Evolutionary conservation across 2,888 invertebrate species (phyloP).

Genomic region (Apamea monoglypha): DNA sequence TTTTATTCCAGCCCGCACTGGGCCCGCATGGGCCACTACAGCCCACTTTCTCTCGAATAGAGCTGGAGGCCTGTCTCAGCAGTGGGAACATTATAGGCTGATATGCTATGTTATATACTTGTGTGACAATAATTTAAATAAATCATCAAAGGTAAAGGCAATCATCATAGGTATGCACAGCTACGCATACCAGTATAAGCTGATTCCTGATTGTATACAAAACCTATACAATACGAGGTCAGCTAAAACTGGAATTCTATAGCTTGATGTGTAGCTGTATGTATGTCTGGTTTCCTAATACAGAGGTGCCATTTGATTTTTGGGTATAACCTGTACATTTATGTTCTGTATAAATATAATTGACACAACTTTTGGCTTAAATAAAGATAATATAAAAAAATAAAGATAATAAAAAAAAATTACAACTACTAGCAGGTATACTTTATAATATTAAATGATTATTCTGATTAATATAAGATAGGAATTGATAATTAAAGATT

Average conservation of each 20-base stretch:
- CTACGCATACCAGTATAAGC: too few species aligned
- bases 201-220: too few species aligned
- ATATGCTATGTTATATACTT: neutral
- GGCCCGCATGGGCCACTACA: fast-evolving
- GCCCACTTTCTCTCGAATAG: neutral
- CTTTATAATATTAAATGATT: neutral
- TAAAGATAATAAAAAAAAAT: neutral
- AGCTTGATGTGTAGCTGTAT: too few species aligned
- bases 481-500: too few species aligned
- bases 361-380: slow-evolving; percentile 31
- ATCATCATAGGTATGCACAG: neutral
- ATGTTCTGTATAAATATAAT: neutral
- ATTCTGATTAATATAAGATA: neutral
- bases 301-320: neutral
- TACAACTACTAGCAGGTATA: too few species aligned
- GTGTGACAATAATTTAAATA: neutral
- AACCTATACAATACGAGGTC: too few species aligned
- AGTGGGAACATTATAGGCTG: neutral
- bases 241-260: too few species aligned
- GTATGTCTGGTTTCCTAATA: neutral
- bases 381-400: too few species aligned
- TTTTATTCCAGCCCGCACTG: neutral
- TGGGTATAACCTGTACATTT: neutral
- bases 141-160: too few species aligned
- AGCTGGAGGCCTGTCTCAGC: neutral